phyloP scores from a whole-genome alignment of 1,140 invertebrate genomes.

The Drosophila novamexicana region DNA sequence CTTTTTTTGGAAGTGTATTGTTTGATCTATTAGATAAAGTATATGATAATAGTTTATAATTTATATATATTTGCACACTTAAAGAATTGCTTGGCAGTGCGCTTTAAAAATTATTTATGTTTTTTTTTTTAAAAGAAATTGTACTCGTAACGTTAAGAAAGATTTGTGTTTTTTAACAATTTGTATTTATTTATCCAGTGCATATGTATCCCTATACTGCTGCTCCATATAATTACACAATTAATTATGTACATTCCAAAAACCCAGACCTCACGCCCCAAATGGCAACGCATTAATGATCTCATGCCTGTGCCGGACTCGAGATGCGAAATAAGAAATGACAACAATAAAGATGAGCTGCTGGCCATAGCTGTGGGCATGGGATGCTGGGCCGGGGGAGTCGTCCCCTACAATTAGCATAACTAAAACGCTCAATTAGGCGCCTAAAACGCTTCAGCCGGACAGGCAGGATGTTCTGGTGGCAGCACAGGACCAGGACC shows the following conservation, averaged over 20 bases:
- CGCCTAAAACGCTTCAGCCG: constrained; percentile 63
- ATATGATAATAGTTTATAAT: too few relatives aligned
- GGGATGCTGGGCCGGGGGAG: background rate
- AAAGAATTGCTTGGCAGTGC: too few relatives aligned
- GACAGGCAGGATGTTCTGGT: constrained; percentile 14
- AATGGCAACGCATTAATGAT: constrained; percentile 19
- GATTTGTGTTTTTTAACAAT: too few relatives aligned
- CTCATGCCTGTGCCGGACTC: constrained; percentile 14
- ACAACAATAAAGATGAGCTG: constrained; percentile 60
- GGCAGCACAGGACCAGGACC: background rate
- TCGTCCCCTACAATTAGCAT: constrained; percentile 69
- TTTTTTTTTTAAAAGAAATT: too few relatives aligned
- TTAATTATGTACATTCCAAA: constrained; percentile 52
- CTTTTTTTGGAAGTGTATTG: too few relatives aligned
- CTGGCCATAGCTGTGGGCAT: background rate
- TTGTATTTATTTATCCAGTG: too few relatives aligned
- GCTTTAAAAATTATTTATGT: too few relatives aligned
- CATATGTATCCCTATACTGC: background rate
- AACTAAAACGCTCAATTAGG: constrained; percentile 82
- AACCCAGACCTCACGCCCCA: constrained; percentile 37
- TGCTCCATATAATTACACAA: constrained; percentile 47
- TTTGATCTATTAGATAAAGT: too few relatives aligned
- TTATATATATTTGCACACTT: too few relatives aligned
- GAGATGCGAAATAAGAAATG: constrained; percentile 63
- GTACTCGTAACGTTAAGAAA: too few relatives aligned